Evolutionary conservation across 2,888 invertebrate genomes (phyloP), one percentile per base, ranked within the genome.

Genomic region (Serripes groenlandicus): DNA sequence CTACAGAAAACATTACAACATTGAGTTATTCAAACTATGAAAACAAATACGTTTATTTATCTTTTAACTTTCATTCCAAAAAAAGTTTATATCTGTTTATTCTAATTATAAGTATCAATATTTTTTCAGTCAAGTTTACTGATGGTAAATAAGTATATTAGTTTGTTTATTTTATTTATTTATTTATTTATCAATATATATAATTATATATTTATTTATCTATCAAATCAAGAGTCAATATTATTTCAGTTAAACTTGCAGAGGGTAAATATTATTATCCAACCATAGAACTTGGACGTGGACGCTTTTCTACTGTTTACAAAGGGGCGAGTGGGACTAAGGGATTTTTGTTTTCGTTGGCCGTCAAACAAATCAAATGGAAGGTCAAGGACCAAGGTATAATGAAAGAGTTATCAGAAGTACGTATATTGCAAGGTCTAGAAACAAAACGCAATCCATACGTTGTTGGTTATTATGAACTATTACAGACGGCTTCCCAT

Each of bases 381-480:
- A 30, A 34, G 21, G 62, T 32, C 28, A 62, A 34, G 34, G 62
- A 62, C 34, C 21, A 34, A 34, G 34, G 26, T 32, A 5, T 62
- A 34, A 26, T 28, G 9, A 62, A 34, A 34, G 62, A 62, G 34
- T 21, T 62, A 21, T 62, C 62, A 34, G 62, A 62, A 21, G 62
- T 34, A 30, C 30, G 26, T n/a, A 62, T 62, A 30, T 34, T 62
- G 62, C 62, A 62, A n/a, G 62, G 30, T n/a, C 34, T 62, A 7
- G 62, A 62, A 21, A 30, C 15, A 9, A 62, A 62, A 62, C 62
- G 62, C 21, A 30, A 62, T 34, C 62, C 62, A 7, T 32, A 62
- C 28, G 62, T 62, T 62, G 62, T 62, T 5, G 62, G 62, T 28
- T 62, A 62, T 21, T 62, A 62, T 34, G 62, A 62, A 34, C n/a